Base-by-base conservation (phyloP, 92 coral and sea anemone genomes). In the Porites rus region DNA sequence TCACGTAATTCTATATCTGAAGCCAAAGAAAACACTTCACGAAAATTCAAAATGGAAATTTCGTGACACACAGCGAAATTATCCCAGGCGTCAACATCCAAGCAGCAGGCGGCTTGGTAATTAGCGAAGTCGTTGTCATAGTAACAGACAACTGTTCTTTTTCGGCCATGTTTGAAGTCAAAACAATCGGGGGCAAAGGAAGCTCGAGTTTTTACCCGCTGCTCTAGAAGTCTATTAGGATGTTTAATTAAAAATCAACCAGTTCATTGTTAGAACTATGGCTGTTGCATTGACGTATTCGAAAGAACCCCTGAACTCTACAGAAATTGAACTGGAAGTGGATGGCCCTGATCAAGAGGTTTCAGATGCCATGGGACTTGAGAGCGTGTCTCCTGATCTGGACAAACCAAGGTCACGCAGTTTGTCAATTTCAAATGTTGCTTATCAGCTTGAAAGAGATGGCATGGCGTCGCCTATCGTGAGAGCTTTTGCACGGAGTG, bases 401-500 rank as follows among this genome's bases (percentile, higher is more conserved):
- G 64, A 21, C 14, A 52, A 38, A 74, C 18, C 10, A 25, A 85
- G 76, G 12, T 22, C 83, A 16, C 91, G 93, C 69, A 70, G 81
- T 68, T 82, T 85, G 4, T 82, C 95, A 60, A 93, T 94, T 72
- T 90, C 93, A 38, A 92, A 93, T 86, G 98, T 89, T 10, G 82
- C 87, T 24, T 91, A 88, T 72, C 84, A 87, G 50, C 91, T 51
- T 54, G 95, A 91, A 60, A 80, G 75, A 43, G 94, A 97, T 31
- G 86, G 96, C 4, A 71, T 92, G 79, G 88, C 92, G 13, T 92
- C 95, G 52, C 98, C 99, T 8, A 64, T 93, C 1, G 85, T 95
- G 19, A 84, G 94, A 67, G 91, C 89, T 81, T 90, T 97, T 73
- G 85, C 98, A 19, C 83, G 98, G 59, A 95, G 91, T 67, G 87